Evolutionary conservation across 1,140 invertebrate genomes (phyloP).

Genomic region (Pantala flavescens): DNA sequence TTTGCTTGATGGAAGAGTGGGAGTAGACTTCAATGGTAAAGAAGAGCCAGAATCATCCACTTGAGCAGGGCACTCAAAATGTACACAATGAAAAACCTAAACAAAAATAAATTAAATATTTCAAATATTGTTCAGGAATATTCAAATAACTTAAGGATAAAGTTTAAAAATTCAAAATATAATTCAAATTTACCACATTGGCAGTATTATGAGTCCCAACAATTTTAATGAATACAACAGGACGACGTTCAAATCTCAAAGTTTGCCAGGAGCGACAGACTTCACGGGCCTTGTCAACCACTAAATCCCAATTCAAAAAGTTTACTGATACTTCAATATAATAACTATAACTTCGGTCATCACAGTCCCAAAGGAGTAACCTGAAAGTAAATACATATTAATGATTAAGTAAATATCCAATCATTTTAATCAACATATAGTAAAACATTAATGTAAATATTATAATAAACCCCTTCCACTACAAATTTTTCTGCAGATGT

Average conservation of each 20-base stretch:
- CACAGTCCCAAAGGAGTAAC: slow-evolving; percentile 94
- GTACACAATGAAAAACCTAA: slow-evolving; percentile 94
- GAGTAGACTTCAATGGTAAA: neutral
- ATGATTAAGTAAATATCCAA: too few species aligned
- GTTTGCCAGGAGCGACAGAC: slow-evolving; percentile 85
- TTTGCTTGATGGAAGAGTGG: neutral
- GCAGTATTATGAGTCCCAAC: slow-evolving; percentile 93
- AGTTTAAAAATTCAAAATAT: neutral
- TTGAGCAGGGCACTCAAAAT: slow-evolving; percentile 89
- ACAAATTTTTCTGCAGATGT: too few species aligned
- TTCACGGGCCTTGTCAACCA: slow-evolving; percentile 66
- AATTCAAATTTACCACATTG: slow-evolving; percentile 62
- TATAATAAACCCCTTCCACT: too few species aligned
- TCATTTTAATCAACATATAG: too few species aligned
- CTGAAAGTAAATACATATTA: slow-evolving; percentile 33
- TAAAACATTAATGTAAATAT: too few species aligned
- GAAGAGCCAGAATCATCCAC: slow-evolving; percentile 31
- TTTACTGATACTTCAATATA: slow-evolving; percentile 94
- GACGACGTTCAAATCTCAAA: slow-evolving; percentile 65
- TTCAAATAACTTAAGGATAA: too few species aligned
- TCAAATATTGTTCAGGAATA: slow-evolving; percentile 2
- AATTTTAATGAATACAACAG: slow-evolving; percentile 89
- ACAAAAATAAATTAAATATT: slow-evolving; percentile 19
- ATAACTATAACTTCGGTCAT: slow-evolving; percentile 91
- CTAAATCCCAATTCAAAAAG: slow-evolving; percentile 76